Conservation (phyloP, 30 jellyfish, hydroid and myxozoan genomes). For the Morbakka virulenta region DNA sequence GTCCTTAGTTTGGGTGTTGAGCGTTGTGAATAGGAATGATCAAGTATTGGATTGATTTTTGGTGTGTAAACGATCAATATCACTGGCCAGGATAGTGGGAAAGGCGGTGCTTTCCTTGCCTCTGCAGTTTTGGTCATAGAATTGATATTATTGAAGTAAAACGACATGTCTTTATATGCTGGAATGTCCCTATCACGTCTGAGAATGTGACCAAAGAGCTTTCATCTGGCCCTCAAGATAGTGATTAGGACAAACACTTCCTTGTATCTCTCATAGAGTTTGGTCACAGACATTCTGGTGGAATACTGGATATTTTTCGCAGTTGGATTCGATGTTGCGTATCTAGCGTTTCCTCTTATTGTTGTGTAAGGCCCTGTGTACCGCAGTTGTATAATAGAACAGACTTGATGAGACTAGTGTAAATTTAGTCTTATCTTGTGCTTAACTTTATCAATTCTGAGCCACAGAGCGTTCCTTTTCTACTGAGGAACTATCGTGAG, state of each 20-base stretch:
- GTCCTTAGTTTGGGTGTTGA: no score
- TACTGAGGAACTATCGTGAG: slow-evolving; percentile 13
- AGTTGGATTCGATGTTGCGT: slow-evolving; percentile 20
- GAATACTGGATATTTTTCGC: slow-evolving; percentile 26
- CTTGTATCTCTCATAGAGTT: slow-evolving; percentile 23
- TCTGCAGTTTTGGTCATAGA: no score
- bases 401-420: slow-evolving; percentile 8
- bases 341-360: slow-evolving; percentile 24
- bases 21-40: no score
- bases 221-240: slow-evolving; percentile 21
- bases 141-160: no score
- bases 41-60: no score
- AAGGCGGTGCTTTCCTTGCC: no score
- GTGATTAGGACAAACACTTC: no score
- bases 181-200: slow-evolving; percentile 16
- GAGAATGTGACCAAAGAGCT: slow-evolving; percentile 43
- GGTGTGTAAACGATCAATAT: no score
- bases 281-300: slow-evolving; percentile 15
- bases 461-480: no score
- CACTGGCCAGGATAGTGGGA: no score
- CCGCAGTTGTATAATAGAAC: slow-evolving; percentile 43
- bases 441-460: slow-evolving; percentile 12
- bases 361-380: slow-evolving; percentile 30
- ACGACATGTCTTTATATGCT: slow-evolving; percentile 40
- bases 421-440: no score